These are phyloP conservation scores for Mormyrus hasselquistii DNA, from an alignment of 2,797 vertebrate species.

Conservation along the genomic window DNA sequence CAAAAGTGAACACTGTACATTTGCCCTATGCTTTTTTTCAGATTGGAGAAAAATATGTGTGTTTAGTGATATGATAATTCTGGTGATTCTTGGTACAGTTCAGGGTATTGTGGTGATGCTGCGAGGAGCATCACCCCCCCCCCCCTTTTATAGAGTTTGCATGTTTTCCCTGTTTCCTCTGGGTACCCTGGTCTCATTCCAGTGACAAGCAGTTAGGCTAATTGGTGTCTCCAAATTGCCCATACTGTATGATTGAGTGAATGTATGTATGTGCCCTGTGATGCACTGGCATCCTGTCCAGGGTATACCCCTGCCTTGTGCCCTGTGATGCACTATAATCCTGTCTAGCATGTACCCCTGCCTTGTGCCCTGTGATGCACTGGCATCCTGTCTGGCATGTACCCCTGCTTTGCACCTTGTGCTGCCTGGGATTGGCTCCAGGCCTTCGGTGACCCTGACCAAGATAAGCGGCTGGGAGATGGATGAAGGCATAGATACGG, in stretches of 20 bases:
- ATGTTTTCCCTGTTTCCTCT: neutral
- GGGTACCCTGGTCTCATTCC: neutral
- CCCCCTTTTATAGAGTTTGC: neutral
- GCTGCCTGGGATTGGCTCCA: neutral
- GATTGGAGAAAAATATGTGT: neutral
- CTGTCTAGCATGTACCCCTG: neutral
- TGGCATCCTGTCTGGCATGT: neutral
- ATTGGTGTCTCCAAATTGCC: neutral
- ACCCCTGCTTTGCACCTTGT: neutral
- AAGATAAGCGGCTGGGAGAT: neutral
- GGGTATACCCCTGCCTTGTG: neutral
- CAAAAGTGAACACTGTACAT: neutral
- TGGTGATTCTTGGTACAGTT: neutral
- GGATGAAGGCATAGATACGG: neutral
- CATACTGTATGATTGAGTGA: neutral
- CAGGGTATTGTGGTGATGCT: neutral
- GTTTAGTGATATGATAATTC: neutral
- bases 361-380: neutral
- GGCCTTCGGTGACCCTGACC: neutral
- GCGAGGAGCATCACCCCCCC: neutral
- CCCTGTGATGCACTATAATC: neutral
- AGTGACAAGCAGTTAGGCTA: neutral
- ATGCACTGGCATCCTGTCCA: neutral
- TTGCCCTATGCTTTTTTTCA: neutral
- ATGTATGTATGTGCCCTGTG: neutral